Percentiles rank a stretch among this genome's conserved stretches.
phyloP scores from a whole-genome alignment of 1,140 invertebrate genomes.

The Schlechtendalia chinensis region DNA sequence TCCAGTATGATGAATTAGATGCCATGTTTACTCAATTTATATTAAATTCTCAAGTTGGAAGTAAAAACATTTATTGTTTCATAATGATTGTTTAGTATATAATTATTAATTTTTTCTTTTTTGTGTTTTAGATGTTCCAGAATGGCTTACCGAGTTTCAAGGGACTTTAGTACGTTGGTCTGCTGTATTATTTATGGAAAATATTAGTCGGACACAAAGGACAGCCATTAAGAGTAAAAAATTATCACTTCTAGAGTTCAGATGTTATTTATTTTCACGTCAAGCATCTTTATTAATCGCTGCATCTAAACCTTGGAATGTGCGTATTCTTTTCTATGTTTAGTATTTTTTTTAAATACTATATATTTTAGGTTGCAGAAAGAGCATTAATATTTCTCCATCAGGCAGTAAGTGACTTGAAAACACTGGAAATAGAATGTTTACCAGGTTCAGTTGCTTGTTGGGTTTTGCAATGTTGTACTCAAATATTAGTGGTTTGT shows the following conservation, averaged over 20 bases:
- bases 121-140: slow-evolving; percentile 65
- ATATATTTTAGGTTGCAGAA: slow-evolving; percentile 70
- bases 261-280: slow-evolving; percentile 91
- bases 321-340: slow-evolving; percentile 57
- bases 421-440: slow-evolving; percentile 72
- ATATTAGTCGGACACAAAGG: slow-evolving; percentile 68
- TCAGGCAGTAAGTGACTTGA: slow-evolving; percentile 78
- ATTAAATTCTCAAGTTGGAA: slow-evolving; percentile 82
- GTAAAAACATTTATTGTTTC: slow-evolving; percentile 57
- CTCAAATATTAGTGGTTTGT: slow-evolving; percentile 82
- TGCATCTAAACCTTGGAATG: slow-evolving; percentile 77
- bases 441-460: slow-evolving; percentile 82
- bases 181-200: slow-evolving; percentile 71
- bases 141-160: slow-evolving; percentile 77
- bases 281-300: slow-evolving; percentile 84
- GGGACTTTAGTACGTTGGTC: slow-evolving; percentile 76
- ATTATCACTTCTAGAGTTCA: slow-evolving; percentile 80
- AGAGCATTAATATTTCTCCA: slow-evolving; percentile 83
- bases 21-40: slow-evolving; percentile 96
- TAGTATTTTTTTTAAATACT: slow-evolving; percentile 23
- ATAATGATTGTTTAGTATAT: neutral
- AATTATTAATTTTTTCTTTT: slow-evolving; percentile 41
- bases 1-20: slow-evolving; percentile 96
- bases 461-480: slow-evolving; percentile 89
- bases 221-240: slow-evolving; percentile 68